A percentile compares a stretch with the other conserved stretches of the same genome.
Conservation (phyloP, 2,888 invertebrate genomes). For the Drosophila colorata region DNA sequence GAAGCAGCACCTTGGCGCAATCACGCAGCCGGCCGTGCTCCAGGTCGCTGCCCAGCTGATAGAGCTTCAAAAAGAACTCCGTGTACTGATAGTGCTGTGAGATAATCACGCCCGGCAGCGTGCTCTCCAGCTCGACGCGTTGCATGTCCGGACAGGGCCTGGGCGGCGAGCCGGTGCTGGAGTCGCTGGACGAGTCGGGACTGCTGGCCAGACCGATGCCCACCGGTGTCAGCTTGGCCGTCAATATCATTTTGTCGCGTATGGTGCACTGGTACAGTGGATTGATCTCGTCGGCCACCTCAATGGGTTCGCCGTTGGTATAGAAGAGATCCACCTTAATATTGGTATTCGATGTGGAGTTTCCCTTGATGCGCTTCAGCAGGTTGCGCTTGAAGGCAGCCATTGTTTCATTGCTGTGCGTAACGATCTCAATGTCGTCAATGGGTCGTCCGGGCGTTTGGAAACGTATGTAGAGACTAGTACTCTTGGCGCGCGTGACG, state of each 20-base stretch:
- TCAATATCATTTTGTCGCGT: slow-evolving; percentile 90
- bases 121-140: slow-evolving; percentile 93
- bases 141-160: slow-evolving; percentile 91
- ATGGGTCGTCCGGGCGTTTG: slow-evolving; percentile 94
- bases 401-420: slow-evolving; percentile 97
- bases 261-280: slow-evolving; percentile 94
- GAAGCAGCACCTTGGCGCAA: slow-evolving; percentile 86
- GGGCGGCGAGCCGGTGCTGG: slow-evolving; percentile 96
- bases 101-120: slow-evolving; percentile 96
- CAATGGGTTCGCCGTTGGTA: slow-evolving; percentile 94
- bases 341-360: slow-evolving; percentile 88
- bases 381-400: slow-evolving; percentile 93
- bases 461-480: slow-evolving; percentile 94
- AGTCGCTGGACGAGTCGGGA: slow-evolving; percentile 97
- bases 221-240: slow-evolving; percentile 91
- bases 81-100: slow-evolving; percentile 92
- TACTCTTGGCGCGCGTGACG: slow-evolving; percentile 95
- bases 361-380: slow-evolving; percentile 86
- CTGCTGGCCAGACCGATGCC: slow-evolving; percentile 91
- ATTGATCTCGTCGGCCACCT: slow-evolving; percentile 94
- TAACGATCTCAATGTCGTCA: slow-evolving; percentile 96
- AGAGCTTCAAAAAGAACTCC: slow-evolving; percentile 93
- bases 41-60: slow-evolving; percentile 94
- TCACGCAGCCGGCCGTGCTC: slow-evolving; percentile 93
- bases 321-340: slow-evolving; percentile 95